Base-by-base conservation (phyloP, 2,888 invertebrate species). In the Proisotoma minuta region DNA sequence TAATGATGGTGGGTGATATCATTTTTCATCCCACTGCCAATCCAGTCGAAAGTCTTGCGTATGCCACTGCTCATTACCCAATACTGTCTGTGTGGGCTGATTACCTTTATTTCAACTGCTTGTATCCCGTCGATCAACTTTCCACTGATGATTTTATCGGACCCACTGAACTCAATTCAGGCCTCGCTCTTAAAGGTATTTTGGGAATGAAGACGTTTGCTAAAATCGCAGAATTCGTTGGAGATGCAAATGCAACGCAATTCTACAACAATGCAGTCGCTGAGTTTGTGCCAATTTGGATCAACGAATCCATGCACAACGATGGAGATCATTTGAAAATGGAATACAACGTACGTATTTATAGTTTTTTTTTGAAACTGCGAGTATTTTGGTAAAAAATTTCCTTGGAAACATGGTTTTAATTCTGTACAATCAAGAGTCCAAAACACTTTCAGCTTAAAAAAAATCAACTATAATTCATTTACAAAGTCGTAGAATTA, bases 301-400 rank as follows among this genome's bases (percentile, higher is more conserved):
- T 53, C 20, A 54, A 43, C 4, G 69, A 71, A 28, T 63, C 63
- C 20, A 52, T 69, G 28, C 66, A 69, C 39, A 28, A 20, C 1
- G 56, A 56, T 40, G 63, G 63, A 48, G 47, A 24, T 28, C 71
- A 71, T 40, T 48, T 71, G 51, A 71, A 71, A 40, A 66, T 68
- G 66, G 71, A 71, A 53, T 71, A 71, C 66, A 69, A 71, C 52
- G 66, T 69, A 12, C n/a, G n/a, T n/a, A n/a, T n/a, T n/a, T n/a
- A n/a, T n/a, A n/a, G n/a, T n/a, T n/a, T n/a, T n/a, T n/a, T n/a
- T n/a, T n/a, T n/a, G n/a, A n/a, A n/a, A n/a, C n/a, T n/a, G n/a
- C n/a, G n/a, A n/a, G n/a, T n/a, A n/a, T n/a, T n/a, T n/a, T n/a
- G n/a, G n/a, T n/a, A n/a, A n/a, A n/a, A n/a, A n/a, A n/a, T n/a